These are phyloP conservation scores for Vimba vimba DNA, from an alignment of 2,113 vertebrate genomes.

Conservation along the genomic window DNA sequence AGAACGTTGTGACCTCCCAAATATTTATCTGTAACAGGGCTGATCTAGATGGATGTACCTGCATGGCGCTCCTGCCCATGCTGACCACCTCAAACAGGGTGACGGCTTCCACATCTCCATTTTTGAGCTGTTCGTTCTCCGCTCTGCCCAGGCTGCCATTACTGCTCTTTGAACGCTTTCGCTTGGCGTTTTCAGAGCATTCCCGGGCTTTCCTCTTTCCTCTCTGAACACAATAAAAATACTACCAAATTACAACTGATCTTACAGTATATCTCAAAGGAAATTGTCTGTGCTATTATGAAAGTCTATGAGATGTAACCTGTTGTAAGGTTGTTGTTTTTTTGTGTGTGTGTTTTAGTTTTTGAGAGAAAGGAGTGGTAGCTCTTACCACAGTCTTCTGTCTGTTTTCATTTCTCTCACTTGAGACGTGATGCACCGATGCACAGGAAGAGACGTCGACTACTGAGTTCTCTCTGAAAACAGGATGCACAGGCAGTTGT, in stretches of 20 bases:
- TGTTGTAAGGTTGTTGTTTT: not conserved
- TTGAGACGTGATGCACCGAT: conserved; percentile 71
- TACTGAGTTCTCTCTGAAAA: conserved; percentile 69
- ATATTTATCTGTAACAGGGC: not conserved
- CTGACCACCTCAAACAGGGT: conserved; percentile 89
- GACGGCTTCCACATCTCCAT: conserved; percentile 80
- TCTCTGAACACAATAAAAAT: conserved; percentile 64
- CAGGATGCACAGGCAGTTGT: conserved; percentile 21
- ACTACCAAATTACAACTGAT: not conserved
- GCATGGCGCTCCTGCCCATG: conserved; percentile 86
- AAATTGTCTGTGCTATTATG: not conserved
- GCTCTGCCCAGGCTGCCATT: conserved; percentile 62
- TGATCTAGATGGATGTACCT: conserved; percentile 69
- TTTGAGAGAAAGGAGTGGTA: not conserved
- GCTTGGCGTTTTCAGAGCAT: conserved; percentile 77
- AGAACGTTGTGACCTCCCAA: not conserved
- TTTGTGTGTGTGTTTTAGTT: not conserved
- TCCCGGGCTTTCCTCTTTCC: conserved; percentile 72
- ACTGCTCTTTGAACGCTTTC: conserved; percentile 66
- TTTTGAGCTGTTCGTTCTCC: conserved; percentile 62
- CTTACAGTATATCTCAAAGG: not conserved
- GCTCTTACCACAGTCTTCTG: conserved; percentile 76
- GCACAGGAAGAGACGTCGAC: conserved; percentile 70
- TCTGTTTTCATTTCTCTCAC: conserved; percentile 79
- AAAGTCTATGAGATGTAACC: not conserved